Percentiles rank a stretch among this genome's conserved stretches.
phyloP scores from a whole-genome alignment of 2,113 vertebrate species.

The Leuciscus idus region DNA sequence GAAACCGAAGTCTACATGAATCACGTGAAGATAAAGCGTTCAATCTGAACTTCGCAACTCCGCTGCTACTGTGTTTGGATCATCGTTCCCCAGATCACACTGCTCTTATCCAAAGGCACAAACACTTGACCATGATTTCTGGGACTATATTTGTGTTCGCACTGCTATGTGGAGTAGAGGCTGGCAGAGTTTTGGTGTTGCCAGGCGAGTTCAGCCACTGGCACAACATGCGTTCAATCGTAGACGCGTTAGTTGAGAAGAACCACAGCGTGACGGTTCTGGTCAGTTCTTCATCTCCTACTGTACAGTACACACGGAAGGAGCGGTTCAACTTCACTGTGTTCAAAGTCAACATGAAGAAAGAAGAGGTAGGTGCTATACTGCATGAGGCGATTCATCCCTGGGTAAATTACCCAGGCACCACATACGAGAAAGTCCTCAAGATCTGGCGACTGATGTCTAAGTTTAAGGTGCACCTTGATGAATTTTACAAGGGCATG shows the following conservation, averaged over 20 bases:
- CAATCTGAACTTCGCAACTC: no score
- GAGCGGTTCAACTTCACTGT: slow-evolving; percentile 43
- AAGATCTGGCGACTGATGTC: slow-evolving; percentile 17
- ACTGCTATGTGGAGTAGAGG: slow-evolving; percentile 9
- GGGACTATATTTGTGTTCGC: background rate
- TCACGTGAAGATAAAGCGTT: background rate
- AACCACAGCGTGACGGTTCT: slow-evolving; percentile 77
- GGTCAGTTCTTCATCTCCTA: slow-evolving; percentile 65
- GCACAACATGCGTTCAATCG: slow-evolving; percentile 77
- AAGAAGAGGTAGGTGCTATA: background rate
- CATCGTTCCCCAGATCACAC: background rate
- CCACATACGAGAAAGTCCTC: background rate
- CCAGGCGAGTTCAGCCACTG: slow-evolving; percentile 82
- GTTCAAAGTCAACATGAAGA: slow-evolving; percentile 40
- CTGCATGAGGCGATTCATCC: background rate
- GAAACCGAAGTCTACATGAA: background rate
- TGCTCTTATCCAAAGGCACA: background rate
- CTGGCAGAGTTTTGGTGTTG: slow-evolving; percentile 78
- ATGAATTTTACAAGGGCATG: slow-evolving; percentile 59
- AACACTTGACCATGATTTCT: background rate
- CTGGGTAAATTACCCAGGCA: slow-evolving; percentile 46
- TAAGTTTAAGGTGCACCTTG: background rate
- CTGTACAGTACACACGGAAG: slow-evolving; percentile 62
- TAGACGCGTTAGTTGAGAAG: slow-evolving; percentile 70
- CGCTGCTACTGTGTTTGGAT: background rate